phyloP scores from a whole-genome alignment of 2,888 invertebrate species.

The Epistrophe grossulariae region DNA sequence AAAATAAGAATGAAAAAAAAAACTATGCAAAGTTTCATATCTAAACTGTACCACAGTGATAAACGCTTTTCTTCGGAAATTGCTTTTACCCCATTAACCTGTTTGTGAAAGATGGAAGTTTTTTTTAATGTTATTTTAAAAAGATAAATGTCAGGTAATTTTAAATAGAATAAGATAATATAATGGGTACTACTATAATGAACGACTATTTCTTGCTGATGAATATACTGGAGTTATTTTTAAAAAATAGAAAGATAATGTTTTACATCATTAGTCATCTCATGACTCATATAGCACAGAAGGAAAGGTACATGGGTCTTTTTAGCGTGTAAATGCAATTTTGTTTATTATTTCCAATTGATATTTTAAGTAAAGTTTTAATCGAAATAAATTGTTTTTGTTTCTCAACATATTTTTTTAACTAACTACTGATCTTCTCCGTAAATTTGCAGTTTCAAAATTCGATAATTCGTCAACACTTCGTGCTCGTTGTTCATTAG shows the following conservation, averaged over 20 bases:
- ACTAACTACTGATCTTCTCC: too few relatives aligned
- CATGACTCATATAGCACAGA: too few relatives aligned
- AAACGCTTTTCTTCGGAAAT: constrained; percentile 42
- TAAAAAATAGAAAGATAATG: neutral
- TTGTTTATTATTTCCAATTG: too few relatives aligned
- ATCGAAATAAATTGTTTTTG: too few relatives aligned
- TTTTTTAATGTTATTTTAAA: constrained; percentile 26
- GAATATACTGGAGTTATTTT: neutral
- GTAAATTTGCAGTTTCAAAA: too few relatives aligned
- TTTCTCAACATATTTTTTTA: too few relatives aligned
- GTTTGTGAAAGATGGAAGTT: constrained; percentile 41
- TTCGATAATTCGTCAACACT: too few relatives aligned
- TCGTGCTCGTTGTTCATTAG: too few relatives aligned
- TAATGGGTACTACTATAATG: neutral
- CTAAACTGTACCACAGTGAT: constrained; percentile 42
- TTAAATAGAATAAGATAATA: constrained; percentile 11
- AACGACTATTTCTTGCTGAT: neutral
- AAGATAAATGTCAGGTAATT: constrained; percentile 39
- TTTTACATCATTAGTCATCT: neutral
- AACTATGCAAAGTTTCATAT: constrained; percentile 59
- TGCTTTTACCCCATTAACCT: constrained; percentile 61
- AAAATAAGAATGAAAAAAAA: constrained; percentile 27
- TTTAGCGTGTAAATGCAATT: too few relatives aligned
- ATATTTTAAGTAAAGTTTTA: too few relatives aligned
- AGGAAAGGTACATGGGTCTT: too few relatives aligned